Base-by-base conservation (phyloP, 2,113 vertebrate species). In the Chaetorhynchus papuensis region DNA sequence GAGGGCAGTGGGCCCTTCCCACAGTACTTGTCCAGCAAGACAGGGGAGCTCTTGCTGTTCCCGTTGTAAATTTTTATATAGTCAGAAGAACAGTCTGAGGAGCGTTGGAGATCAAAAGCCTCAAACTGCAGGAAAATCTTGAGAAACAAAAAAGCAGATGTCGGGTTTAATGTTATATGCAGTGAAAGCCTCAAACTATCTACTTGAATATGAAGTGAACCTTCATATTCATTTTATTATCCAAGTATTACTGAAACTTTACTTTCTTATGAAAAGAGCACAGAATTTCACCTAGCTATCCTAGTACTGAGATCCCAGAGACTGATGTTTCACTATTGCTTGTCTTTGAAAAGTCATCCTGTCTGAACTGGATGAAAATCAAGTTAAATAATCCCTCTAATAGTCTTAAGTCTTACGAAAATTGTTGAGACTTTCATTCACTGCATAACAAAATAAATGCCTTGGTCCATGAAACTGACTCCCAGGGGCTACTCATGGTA, bases 71-170 rank as follows among this genome's bases (percentile, higher is more conserved):
- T 87, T 83, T 94, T 94, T 61, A 98, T 65, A 13, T 97, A 98
- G 80, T 98, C 96, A 69, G 96, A 94, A 45, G 94, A 79, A 89
- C 97, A 98, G 42, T 59, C 84, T 56, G 91, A 28, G 28, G 97
- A 96, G 6, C 5, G 11, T 15, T 97, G 97, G 26, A 98, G 90
- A 92, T 97, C 93, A 80, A 98, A 96, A 57, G 87, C 57, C 14
- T 94, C 84, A 95, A 98, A 98, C 70, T 95, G 96, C 83, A 98
- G 75, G 53, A 96, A 96, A 63, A 97, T 83, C 97, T 98, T 39
- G 41, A 93, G 61, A 57, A 94, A 92, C 14, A 80, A 90, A 53
- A 87, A 76, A 79, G 47, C 31, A 70, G 12, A 44, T 64, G 9
- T 30, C 56, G 4, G 15, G 5, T 80, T 83, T 83, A 64, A 47